These are phyloP conservation scores for Planiliza haematocheilus DNA, from an alignment of 2,113 vertebrate species.

Conservation along the genomic window DNA sequence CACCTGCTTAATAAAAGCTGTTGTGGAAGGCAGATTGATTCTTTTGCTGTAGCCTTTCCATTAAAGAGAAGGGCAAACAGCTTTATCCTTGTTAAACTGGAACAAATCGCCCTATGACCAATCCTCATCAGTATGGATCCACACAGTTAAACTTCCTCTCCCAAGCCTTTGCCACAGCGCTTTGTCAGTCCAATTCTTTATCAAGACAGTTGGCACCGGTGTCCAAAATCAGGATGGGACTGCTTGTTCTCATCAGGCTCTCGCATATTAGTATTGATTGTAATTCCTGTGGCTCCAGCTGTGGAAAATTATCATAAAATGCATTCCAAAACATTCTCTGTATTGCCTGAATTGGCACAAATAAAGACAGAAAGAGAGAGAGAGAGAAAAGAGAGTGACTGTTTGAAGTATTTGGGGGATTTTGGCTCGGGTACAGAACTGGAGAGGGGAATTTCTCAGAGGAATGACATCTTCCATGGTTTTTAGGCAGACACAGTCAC, in stretches of 20 bases:
- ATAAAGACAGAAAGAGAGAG: background rate
- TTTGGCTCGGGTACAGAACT: slow-evolving; percentile 58
- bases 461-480: slow-evolving; percentile 54
- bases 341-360: slow-evolving; percentile 56
- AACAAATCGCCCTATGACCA: slow-evolving; percentile 60
- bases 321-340: slow-evolving; percentile 60
- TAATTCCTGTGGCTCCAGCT: slow-evolving; percentile 61
- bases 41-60: slow-evolving; percentile 15
- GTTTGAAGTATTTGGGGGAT: slow-evolving; percentile 72
- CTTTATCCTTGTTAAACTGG: slow-evolving; percentile 60
- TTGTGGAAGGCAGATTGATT: slow-evolving; percentile 25
- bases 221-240: slow-evolving; percentile 38
- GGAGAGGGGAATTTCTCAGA: slow-evolving; percentile 46
- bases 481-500: slow-evolving; percentile 42
- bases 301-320: slow-evolving; percentile 63
- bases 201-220: slow-evolving; percentile 46
- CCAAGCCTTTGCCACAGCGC: slow-evolving; percentile 44
- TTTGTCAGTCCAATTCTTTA: slow-evolving; percentile 49
- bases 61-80: slow-evolving; percentile 50
- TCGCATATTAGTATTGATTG: slow-evolving; percentile 63
- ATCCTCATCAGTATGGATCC: slow-evolving; percentile 62
- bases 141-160: slow-evolving; percentile 59
- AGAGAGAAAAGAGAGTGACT: slow-evolving; percentile 31
- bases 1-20: background rate
- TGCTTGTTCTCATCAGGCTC: slow-evolving; percentile 52